Evolutionary conservation across 1,140 invertebrate species (phyloP), one percentile per base, ranked within the genome.

Genomic region (Mizuhopecten yessoensis): DNA sequence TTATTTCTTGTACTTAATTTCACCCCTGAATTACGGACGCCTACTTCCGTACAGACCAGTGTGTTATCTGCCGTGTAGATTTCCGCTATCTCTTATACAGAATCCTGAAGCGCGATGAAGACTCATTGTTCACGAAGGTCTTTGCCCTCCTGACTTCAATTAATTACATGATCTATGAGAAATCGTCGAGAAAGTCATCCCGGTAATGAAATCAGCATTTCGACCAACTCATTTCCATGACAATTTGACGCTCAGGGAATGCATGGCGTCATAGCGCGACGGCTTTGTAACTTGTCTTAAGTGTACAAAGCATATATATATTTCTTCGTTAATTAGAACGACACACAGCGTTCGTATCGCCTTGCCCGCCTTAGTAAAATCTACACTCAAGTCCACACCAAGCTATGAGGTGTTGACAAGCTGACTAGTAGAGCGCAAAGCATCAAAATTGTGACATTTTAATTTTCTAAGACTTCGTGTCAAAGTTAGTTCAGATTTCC

Each of bases 141-240:
- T 75, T 17, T 75, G 57, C 17, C n/a, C 57, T n/a, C 29, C 23
- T 75, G 57, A 29, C n/a, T 75, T 75, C 57, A 75, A 75, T 75
- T 75, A 75, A 75, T 75, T 75, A 75, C 57, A 75, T 75, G 57
- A 75, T 75, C 57, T 75, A 75, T n/a, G 57, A 75, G 57, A 75
- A 75, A 75, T n/a, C 57, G 57, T n/a, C 23, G 57, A 11, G 23
- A 75, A 49, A 49, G 45, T 49, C 5, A 49, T 49, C 20, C 45
- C 20, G 45, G 20, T 75, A 75, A 75, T 75, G 57, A 75, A 75
- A 75, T 75, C 57, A 75, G 57, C 57, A 75, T 75, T 75, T 75
- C 57, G 57, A 29, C 57, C 23, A n/a, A 75, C 23, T n/a, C 57
- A 75, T 75, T 75, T 29, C 57, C n/a, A 29, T 75, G n/a, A 29